These are phyloP conservation scores for Sander lucioperca DNA, from an alignment of 2,113 vertebrate species.

Conservation along the genomic window DNA sequence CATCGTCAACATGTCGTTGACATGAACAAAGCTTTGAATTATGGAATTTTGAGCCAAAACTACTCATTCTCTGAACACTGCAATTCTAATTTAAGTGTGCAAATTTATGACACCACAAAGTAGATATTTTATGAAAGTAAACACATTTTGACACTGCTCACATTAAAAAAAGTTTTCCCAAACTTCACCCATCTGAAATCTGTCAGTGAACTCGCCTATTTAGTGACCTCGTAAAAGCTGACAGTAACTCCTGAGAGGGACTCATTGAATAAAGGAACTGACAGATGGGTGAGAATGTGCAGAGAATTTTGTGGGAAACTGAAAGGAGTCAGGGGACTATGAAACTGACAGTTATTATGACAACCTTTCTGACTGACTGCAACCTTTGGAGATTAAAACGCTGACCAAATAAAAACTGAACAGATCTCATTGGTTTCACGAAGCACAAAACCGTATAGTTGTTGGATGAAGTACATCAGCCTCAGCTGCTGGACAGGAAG, in stretches of 20 bases:
- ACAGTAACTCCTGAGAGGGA: not conserved
- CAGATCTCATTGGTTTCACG: slow-evolving; percentile 27
- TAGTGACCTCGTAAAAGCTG: slow-evolving; percentile 1
- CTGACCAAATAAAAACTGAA: slow-evolving; percentile 6
- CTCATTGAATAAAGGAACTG: not conserved
- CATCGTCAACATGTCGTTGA: not conserved
- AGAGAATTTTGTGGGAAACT: not conserved
- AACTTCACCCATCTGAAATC: not conserved
- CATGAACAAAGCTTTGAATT: not conserved
- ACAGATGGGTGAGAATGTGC: not conserved
- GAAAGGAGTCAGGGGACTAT: not conserved
- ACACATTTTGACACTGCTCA: not conserved
- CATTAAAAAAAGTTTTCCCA: not conserved
- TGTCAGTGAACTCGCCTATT: slow-evolving; percentile 6
- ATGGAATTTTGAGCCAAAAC: not conserved
- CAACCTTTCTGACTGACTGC: not conserved
- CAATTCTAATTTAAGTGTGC: not conserved
- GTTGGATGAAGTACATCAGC: slow-evolving; percentile 14
- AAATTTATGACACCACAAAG: not conserved
- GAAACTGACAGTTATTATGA: slow-evolving; percentile 5
- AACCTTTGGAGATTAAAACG: slow-evolving; percentile 13
- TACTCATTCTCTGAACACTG: not conserved
- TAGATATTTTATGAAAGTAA: not conserved
- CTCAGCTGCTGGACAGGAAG: slow-evolving; percentile 5
- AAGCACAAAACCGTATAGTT: slow-evolving; percentile 49